These are phyloP conservation scores for Adelosebastes latens DNA, from an alignment of 2,797 vertebrate genomes.

Conservation along the genomic window DNA sequence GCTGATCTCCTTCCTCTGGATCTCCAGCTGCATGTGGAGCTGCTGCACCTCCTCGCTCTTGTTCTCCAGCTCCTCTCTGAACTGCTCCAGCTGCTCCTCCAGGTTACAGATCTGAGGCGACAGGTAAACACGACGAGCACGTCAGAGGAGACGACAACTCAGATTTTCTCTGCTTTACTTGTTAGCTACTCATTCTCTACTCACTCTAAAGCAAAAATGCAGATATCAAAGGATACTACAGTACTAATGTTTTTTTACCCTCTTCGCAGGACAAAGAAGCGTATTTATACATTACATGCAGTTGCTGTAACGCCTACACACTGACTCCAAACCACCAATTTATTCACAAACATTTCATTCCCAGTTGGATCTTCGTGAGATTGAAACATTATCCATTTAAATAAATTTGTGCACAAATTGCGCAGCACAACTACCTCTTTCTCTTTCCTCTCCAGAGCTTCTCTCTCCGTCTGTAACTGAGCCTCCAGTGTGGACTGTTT, in stretches of 20 bases:
- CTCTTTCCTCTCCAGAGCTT: slow-evolving; percentile 96
- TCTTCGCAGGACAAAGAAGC: not conserved
- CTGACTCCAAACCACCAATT: not conserved
- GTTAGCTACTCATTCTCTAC: not conserved
- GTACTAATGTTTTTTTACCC: not conserved
- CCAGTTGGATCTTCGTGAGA: not conserved
- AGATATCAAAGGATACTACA: not conserved
- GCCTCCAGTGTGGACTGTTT: slow-evolving; percentile 88
- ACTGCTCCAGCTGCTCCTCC: slow-evolving; percentile 98
- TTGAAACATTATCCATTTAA: not conserved
- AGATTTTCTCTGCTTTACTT: not conserved
- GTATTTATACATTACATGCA: not conserved
- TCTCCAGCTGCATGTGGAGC: slow-evolving; percentile 98
- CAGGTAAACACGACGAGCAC: not conserved
- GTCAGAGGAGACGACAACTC: not conserved
- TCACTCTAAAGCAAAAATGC: not conserved
- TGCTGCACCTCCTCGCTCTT: slow-evolving; percentile 99
- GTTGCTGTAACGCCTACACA: not conserved
- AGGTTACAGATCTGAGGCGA: slow-evolving; percentile 90
- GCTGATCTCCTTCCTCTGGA: slow-evolving; percentile 93
- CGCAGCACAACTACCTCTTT: slow-evolving; percentile 87
- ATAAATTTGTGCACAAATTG: no score
- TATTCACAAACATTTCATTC: not conserved
- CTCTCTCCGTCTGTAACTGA: slow-evolving; percentile 94
- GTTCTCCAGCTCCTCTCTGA: slow-evolving; percentile 97